Percentiles rank a stretch among this genome's conserved stretches.
Evolutionary conservation across 2,888 invertebrate genomes (phyloP).

Genomic region (Tridacna crocea): DNA sequence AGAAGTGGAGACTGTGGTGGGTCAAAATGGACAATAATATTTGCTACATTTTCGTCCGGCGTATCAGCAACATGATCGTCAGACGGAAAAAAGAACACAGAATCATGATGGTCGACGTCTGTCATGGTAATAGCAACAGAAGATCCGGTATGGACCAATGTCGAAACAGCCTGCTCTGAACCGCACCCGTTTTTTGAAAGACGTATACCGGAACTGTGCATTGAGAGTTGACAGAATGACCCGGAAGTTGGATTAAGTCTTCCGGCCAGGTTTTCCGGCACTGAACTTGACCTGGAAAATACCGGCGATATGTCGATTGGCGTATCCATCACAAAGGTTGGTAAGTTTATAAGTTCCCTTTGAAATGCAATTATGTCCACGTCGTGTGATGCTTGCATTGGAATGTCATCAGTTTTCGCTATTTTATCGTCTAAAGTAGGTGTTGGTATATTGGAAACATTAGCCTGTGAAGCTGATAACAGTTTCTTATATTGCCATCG

Average conservation of each 20-base stretch:
- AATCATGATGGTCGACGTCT: slow-evolving; percentile 68
- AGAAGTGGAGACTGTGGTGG: slow-evolving; percentile 80
- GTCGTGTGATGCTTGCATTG: slow-evolving; percentile 66
- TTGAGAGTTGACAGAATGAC: slow-evolving; percentile 59
- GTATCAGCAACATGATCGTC: slow-evolving; percentile 59
- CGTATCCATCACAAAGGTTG: slow-evolving; percentile 84
- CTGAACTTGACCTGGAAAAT: slow-evolving; percentile 82
- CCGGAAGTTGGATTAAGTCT: slow-evolving; percentile 61
- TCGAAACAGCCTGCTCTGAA: slow-evolving; percentile 58
- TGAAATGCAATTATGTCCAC: slow-evolving; percentile 87
- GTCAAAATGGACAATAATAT: slow-evolving; percentile 82
- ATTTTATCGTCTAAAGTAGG: slow-evolving; percentile 42
- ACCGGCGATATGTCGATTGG: slow-evolving; percentile 81
- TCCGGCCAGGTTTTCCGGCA: slow-evolving; percentile 79
- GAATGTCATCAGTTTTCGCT: slow-evolving; percentile 22
- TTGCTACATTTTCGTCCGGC: slow-evolving; percentile 66
- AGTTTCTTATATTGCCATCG: slow-evolving; percentile 83
- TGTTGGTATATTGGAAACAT: slow-evolving; percentile 62
- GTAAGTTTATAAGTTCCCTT: slow-evolving; percentile 87
- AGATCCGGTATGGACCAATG: slow-evolving; percentile 67
- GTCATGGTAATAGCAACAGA: slow-evolving; percentile 78
- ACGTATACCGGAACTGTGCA: slow-evolving; percentile 60
- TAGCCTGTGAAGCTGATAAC: slow-evolving; percentile 81
- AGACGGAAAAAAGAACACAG: slow-evolving; percentile 55
- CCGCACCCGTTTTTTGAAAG: slow-evolving; percentile 61